phyloP scores from a whole-genome alignment of 2,888 invertebrate genomes.

The Drosophila niveifrons region DNA sequence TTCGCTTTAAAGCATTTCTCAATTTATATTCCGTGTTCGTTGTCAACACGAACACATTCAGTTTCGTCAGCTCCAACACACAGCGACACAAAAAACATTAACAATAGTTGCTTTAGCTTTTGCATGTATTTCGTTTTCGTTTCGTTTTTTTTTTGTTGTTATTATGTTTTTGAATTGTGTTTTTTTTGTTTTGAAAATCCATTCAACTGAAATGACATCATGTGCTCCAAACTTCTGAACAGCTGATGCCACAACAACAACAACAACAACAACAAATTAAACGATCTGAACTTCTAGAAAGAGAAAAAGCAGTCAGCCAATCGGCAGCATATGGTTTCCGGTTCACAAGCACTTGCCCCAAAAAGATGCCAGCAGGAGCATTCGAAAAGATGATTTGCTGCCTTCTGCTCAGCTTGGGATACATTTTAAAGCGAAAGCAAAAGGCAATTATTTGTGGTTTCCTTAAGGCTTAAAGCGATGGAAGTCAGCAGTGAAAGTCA shows the following conservation, averaged over 20 bases:
- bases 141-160: conserved; percentile 29
- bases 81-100: conserved; percentile 37
- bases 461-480: background rate
- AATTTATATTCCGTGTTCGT: conserved; percentile 83
- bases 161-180: conserved; percentile 34
- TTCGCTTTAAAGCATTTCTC: conserved; percentile 84
- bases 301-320: conserved; percentile 22
- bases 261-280: conserved; percentile 55
- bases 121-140: conserved; percentile 55
- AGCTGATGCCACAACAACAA: conserved; percentile 67
- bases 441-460: conserved; percentile 5
- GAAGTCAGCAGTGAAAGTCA: background rate
- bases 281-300: conserved; percentile 45
- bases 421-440: conserved; percentile 1
- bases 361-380: conserved; percentile 19
- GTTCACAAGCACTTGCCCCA: conserved; percentile 40
- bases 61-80: conserved; percentile 65
- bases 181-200: conserved; percentile 51
- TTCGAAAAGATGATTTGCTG: background rate
- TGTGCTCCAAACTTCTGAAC: conserved; percentile 66
- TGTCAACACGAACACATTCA: conserved; percentile 80
- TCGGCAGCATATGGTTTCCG: conserved; percentile 76
- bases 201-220: conserved; percentile 84
- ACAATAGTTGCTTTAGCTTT: conserved; percentile 67
- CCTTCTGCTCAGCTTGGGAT: conserved; percentile 1